Evolutionary conservation across 2,113 vertebrate species (phyloP).

Genomic region (Otus sunia): DNA sequence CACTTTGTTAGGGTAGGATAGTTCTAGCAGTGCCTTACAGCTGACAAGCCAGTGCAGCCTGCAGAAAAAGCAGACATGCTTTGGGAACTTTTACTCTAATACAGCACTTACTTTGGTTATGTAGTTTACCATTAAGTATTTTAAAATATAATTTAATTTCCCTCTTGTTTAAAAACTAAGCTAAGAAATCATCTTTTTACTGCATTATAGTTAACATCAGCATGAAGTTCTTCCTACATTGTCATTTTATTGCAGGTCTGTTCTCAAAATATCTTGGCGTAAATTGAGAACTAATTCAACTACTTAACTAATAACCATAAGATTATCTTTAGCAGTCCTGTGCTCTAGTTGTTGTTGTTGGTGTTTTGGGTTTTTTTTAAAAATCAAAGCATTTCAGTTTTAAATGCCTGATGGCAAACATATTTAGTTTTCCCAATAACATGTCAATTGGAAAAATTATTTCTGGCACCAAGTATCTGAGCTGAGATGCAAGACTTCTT

Average conservation of each 20-base stretch:
- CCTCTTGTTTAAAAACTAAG: too few species aligned
- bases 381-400: background rate
- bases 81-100: background rate
- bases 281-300: background rate
- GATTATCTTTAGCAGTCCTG: background rate
- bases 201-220: background rate
- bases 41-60: background rate
- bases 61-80: background rate
- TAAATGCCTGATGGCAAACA: background rate
- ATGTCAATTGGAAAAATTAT: background rate
- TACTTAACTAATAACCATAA: background rate
- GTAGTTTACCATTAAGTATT: background rate
- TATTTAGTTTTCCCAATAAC: background rate
- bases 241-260: background rate
- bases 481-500: background rate
- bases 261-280: background rate
- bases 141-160: background rate
- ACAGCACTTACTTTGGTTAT: background rate
- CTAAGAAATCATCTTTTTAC: background rate
- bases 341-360: background rate
- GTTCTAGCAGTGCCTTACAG: background rate
- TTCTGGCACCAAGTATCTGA: background rate
- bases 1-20: background rate
- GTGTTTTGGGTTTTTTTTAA: background rate
- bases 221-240: background rate